Evolutionary conservation across 2,888 invertebrate species (phyloP), one percentile per base, ranked within the genome.

Genomic region (Drosophila paranaensis): DNA sequence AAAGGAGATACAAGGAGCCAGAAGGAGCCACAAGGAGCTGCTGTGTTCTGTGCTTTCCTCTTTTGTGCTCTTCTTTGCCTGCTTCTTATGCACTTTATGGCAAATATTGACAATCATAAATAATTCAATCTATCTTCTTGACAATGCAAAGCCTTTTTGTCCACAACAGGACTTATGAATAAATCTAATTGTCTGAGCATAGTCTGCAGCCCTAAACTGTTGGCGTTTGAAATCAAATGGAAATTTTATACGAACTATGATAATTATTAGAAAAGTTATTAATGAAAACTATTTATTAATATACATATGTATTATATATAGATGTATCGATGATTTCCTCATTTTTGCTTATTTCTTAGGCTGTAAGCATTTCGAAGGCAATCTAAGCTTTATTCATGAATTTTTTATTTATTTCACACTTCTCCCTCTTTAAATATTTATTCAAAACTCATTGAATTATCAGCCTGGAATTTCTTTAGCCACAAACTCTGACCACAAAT

Each of bases 21-120:
- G 20, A 16, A 33, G 40, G 16, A 46, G 20, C 42, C 40, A 10
- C 42, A 39, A 43, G 42, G 11, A 53, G 42, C 50, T 53, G 14
- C 62, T 60, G 48, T 57, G 46, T 61, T 55, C 50, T 25, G 9
- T 20, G 45, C 10, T 8, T 60, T 43, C 20, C 39, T n/a, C 4
- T 45, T 46, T 61, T 56, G 42, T 60, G 50, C 51, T 56, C 60
- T 20, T 45, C 16, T 11, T 25, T 33, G 55, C 16, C 54, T 50
- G 42, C 51, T 63, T 58, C 61, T 65, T 65, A 61, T 77, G 69
- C 75, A 67, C 56, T 73, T 67, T 64, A 70, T 71, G 40, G 69
- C 68, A 74, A 80, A 79, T 80, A 88, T 88, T 81, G 83, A 71
- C 79, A 77, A 51, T 67, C 79, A 81, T 88, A 84, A 85, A 84